These are phyloP conservation scores for Drosophila demipolita DNA, from an alignment of 2,888 invertebrate genomes.

Conservation along the genomic window DNA sequence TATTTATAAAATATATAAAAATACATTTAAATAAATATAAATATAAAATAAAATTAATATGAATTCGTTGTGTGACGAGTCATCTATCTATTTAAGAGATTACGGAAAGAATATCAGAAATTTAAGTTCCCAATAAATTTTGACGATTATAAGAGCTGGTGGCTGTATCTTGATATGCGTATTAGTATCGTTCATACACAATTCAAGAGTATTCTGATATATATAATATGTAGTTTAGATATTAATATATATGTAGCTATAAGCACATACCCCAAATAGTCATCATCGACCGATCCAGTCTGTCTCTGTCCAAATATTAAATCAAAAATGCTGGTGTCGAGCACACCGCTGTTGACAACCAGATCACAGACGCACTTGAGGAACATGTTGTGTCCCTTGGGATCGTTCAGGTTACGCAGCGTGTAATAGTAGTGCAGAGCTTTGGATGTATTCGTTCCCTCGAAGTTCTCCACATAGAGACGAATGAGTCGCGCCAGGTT, in stretches of 20 bases:
- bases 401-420: slow-evolving; percentile 90
- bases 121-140: not conserved
- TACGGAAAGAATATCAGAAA: too few species aligned
- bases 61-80: too few species aligned
- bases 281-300: slow-evolving; percentile 82
- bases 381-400: slow-evolving; percentile 93
- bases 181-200: not conserved
- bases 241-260: not conserved
- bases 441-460: slow-evolving; percentile 94
- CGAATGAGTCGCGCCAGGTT: slow-evolving; percentile 95
- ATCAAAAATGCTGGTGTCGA: slow-evolving; percentile 89
- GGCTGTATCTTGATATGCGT: too few species aligned
- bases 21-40: not conserved
- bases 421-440: slow-evolving; percentile 93
- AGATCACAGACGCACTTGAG: slow-evolving; percentile 93
- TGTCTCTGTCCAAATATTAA: slow-evolving; percentile 91
- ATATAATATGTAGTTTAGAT: not conserved
- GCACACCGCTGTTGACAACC: slow-evolving; percentile 89
- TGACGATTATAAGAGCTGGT: not conserved
- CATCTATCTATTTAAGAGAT: too few species aligned
- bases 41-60: too few species aligned
- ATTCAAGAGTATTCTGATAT: not conserved
- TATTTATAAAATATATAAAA: not conserved
- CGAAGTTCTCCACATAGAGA: slow-evolving; percentile 95
- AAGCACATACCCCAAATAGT: slow-evolving; percentile 32